phyloP scores from a whole-genome alignment of 2,888 invertebrate species.

The Ryuthela nishihirai region DNA sequence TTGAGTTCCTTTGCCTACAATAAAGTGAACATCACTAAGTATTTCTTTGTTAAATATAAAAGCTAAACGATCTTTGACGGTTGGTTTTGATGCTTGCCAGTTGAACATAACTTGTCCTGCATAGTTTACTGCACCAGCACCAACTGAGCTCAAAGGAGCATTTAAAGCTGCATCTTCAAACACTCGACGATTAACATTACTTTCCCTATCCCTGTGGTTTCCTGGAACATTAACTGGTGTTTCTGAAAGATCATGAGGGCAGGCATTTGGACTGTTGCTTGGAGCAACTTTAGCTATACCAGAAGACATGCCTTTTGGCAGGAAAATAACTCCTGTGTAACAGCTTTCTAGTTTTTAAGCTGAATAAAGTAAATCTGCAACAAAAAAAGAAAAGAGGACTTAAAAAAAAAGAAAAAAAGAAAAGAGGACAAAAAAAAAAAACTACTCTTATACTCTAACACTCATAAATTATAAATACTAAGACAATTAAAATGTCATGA shows the following conservation, averaged over 20 bases:
- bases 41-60: constrained; percentile 65
- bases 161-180: constrained; percentile 8
- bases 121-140: constrained; percentile 13
- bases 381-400: no score
- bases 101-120: constrained; percentile 35
- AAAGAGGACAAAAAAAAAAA: no score
- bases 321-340: no score
- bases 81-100: constrained; percentile 66
- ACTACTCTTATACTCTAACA: no score
- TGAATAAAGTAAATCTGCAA: no score
- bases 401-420: no score
- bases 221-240: constrained; percentile 35
- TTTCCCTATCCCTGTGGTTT: constrained; percentile 34
- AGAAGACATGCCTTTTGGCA: constrained; percentile 36
- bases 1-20: constrained; percentile 67
- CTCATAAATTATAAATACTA: no score
- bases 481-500: no score
- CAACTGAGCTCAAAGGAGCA: neutral
- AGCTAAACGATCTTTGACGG: constrained; percentile 69
- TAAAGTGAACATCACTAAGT: constrained; percentile 69
- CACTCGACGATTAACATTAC: constrained; percentile 8
- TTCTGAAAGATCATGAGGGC: constrained; percentile 21
- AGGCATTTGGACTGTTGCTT: constrained; percentile 26
- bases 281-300: constrained; percentile 21
- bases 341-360: no score